Conservation (phyloP, 2,113 vertebrate genomes). For the Axis porcinus region DNA sequence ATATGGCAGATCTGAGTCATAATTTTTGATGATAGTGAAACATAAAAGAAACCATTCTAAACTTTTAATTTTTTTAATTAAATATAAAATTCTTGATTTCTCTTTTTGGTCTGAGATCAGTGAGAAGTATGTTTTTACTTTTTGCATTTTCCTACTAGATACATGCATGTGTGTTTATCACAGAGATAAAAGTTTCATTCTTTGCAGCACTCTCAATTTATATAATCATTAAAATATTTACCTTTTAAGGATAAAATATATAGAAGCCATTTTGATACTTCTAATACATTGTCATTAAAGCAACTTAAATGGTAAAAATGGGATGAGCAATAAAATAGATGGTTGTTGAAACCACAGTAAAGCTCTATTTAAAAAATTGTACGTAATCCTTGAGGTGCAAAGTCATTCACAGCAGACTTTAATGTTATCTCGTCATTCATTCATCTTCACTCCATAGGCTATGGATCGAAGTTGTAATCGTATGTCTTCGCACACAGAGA, state of each 20-base stretch:
- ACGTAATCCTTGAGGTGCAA: constrained; percentile 71
- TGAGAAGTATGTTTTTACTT: constrained; percentile 79
- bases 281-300: constrained; percentile 45
- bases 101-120: constrained; percentile 50
- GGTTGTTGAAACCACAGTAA: constrained; percentile 26
- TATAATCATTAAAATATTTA: constrained; percentile 61
- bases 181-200: constrained; percentile 77
- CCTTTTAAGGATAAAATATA: constrained; percentile 30
- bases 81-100: not conserved
- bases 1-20: not conserved
- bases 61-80: not conserved
- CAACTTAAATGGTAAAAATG: constrained; percentile 47
- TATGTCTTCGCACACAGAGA: constrained; percentile 99
- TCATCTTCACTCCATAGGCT: constrained; percentile 97
- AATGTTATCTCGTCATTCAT: constrained; percentile 96
- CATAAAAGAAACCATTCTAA: constrained; percentile 1
- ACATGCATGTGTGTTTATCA: constrained; percentile 70
- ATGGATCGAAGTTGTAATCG: constrained; percentile 99
- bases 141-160: constrained; percentile 40
- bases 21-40: constrained; percentile 16
- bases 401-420: constrained; percentile 79
- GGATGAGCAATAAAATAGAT: constrained; percentile 53
- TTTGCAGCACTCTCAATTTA: constrained; percentile 79
- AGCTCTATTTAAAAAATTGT: constrained; percentile 59
- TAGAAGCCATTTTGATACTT: constrained; percentile 35